Evolutionary conservation across 2,888 invertebrate species (phyloP), one percentile per base, ranked within the genome.

Genomic region (Tyria jacobaeae): DNA sequence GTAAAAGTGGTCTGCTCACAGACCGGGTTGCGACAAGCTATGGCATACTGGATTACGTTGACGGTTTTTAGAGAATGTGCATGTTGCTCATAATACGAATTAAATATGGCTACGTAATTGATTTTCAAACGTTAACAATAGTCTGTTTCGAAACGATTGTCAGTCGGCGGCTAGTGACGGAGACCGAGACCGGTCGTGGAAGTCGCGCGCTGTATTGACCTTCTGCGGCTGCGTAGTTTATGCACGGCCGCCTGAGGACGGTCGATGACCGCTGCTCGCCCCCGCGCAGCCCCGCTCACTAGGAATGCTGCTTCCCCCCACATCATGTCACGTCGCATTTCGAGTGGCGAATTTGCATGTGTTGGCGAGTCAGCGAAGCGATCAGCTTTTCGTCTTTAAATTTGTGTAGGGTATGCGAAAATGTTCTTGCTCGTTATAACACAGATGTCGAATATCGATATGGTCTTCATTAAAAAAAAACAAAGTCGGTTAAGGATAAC

Each of bases 161-260:
- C 44, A 41, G 31, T 27, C 54, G 68, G 52, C 53, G 52, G 52
- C 53, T 54, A 44, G 53, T 62, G 74, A 70, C 64, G 70, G 65
- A 68, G 75, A 41, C 41, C 41, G 41, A 41, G 41, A 76, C 81
- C 74, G 78, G 78, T 75, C 73, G 82, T 73, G 70, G 78, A 76
- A 77, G 81, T 84, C 83, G 84, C 86, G 84, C 81, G 83, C 86
- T 80, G 85, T 90, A 86, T 89, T 92, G 93, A 93, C 93, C 92
- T 92, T 91, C 91, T 89, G 90, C 91, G 91, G 83, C 89, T 89
- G 90, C 89, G 92, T 92, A 90, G 91, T 91, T 89, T 89, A 89
- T 90, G 89, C 89, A 84, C 87, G 89, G 84, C 87, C 86, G 87
- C 78, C 87, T 80, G 92, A 92, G 92, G 93, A 92, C 92, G 93